These are phyloP conservation scores for Pterostichus niger DNA, from an alignment of 2,888 invertebrate species.

Conservation along the genomic window DNA sequence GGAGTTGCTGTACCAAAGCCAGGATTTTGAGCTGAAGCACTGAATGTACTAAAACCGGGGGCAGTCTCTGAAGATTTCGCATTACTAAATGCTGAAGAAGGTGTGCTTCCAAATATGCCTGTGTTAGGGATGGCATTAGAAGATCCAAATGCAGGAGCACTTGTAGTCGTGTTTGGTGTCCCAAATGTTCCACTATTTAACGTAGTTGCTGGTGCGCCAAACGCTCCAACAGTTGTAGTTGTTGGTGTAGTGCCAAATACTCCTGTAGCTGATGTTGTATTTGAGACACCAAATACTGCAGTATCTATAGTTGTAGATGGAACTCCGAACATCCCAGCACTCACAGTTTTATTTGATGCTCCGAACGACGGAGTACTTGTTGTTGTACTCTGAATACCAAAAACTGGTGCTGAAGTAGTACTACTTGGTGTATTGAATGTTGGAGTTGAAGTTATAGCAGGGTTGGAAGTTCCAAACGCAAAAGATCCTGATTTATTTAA, in stretches of 20 bases:
- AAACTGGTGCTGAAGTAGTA: slow-evolving; percentile 52
- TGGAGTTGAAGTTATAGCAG: slow-evolving; percentile 6
- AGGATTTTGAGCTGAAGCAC: slow-evolving; percentile 42
- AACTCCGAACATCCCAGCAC: slow-evolving; percentile 53
- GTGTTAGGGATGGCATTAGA: slow-evolving; percentile 14
- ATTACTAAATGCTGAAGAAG: slow-evolving; percentile 57
- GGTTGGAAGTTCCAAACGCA: slow-evolving; percentile 43
- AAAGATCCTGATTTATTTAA: slow-evolving; percentile 27
- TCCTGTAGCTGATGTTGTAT: slow-evolving; percentile 18
- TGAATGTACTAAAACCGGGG: slow-evolving; percentile 50
- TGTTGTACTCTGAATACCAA: slow-evolving; percentile 55
- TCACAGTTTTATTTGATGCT: slow-evolving; percentile 34
- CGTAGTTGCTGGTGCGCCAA: slow-evolving; percentile 63
- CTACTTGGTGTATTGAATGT: neutral
- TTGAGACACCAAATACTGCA: slow-evolving; percentile 66
- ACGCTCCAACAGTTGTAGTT: slow-evolving; percentile 61
- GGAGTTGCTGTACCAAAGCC: slow-evolving; percentile 48
- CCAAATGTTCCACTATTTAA: slow-evolving; percentile 58
- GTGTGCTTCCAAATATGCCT: slow-evolving; percentile 59
- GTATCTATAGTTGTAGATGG: slow-evolving; percentile 60
- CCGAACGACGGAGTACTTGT: slow-evolving; percentile 28
- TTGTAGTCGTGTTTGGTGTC: slow-evolving; percentile 57
- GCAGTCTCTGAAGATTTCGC: slow-evolving; percentile 57
- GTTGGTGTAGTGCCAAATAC: slow-evolving; percentile 49
- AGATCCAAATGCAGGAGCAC: slow-evolving; percentile 59